phyloP scores from a whole-genome alignment of 2,888 invertebrate genomes.

The Noctua comes region DNA sequence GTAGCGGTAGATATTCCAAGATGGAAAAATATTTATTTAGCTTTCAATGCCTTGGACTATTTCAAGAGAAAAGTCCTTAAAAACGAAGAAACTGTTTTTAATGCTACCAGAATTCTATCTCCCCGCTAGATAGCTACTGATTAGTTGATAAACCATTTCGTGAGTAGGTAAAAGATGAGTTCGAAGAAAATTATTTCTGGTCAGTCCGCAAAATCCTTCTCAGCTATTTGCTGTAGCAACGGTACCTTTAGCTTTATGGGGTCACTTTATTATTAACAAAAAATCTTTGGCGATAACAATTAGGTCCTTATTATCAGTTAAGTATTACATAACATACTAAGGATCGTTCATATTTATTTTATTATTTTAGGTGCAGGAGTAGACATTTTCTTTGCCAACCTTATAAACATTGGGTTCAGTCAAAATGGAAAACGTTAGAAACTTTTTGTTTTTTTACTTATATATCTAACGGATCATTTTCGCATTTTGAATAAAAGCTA shows the following conservation, averaged over 20 bases:
- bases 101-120: neutral
- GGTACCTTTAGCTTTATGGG: neutral
- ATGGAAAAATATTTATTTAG: constrained; percentile 14
- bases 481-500: neutral
- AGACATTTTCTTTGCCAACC: neutral
- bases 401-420: neutral
- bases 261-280: neutral
- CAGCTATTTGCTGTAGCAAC: neutral
- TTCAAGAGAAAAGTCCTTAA: neutral
- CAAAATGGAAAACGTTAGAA: neutral
- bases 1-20: constrained; percentile 56
- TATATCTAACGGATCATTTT: neutral
- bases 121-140: neutral
- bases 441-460: neutral
- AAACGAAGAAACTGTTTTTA: neutral
- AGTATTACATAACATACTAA: neutral
- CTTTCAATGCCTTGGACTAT: neutral
- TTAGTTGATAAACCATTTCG: neutral
- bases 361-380: neutral
- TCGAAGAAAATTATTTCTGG: neutral
- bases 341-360: neutral
- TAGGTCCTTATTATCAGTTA: neutral
- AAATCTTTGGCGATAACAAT: neutral
- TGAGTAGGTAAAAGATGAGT: neutral
- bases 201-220: neutral